These are phyloP conservation scores for Melanotus villosus DNA, from an alignment of 2,888 invertebrate genomes.

Conservation along the genomic window DNA sequence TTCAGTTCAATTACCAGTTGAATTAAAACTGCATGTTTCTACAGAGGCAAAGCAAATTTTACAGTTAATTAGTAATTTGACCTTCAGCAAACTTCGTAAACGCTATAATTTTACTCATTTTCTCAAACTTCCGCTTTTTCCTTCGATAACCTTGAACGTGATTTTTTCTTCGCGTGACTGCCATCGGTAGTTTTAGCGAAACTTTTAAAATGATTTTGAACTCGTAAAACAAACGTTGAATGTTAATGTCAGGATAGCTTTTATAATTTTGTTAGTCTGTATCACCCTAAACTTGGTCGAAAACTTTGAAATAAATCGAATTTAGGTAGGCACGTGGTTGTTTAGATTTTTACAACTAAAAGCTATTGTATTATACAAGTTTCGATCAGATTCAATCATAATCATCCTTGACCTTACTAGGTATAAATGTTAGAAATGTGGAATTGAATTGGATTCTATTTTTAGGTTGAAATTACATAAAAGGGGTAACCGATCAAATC, in stretches of 20 bases:
- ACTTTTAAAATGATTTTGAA: neutral
- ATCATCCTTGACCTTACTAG: constrained; percentile 18
- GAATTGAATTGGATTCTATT: constrained; percentile 12
- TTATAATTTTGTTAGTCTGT: neutral
- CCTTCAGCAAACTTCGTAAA: neutral
- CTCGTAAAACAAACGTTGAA: neutral
- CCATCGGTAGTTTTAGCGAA: neutral
- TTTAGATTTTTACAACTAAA: too few species aligned
- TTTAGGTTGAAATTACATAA: neutral
- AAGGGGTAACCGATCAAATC: constrained; percentile 5
- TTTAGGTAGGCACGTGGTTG: neutral
- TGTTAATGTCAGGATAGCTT: neutral
- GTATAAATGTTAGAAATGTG: constrained; percentile 1
- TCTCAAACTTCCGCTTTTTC: neutral
- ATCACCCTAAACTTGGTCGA: too few species aligned
- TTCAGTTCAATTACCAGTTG: too few species aligned
- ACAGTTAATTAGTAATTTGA: neutral
- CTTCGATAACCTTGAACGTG: constrained; percentile 4
- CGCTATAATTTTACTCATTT: neutral
- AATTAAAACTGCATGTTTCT: too few species aligned
- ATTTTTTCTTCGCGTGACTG: constrained; percentile 12
- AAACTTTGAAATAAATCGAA: neutral
- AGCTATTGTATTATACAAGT: neutral
- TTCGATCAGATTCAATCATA: constrained; percentile 2
- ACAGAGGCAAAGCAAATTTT: too few species aligned